Percentiles rank a stretch among this genome's conserved stretches.
These are phyloP conservation scores for Rhinichthys klamathensis DNA, from an alignment of 2,113 vertebrate species.

Conservation along the genomic window DNA sequence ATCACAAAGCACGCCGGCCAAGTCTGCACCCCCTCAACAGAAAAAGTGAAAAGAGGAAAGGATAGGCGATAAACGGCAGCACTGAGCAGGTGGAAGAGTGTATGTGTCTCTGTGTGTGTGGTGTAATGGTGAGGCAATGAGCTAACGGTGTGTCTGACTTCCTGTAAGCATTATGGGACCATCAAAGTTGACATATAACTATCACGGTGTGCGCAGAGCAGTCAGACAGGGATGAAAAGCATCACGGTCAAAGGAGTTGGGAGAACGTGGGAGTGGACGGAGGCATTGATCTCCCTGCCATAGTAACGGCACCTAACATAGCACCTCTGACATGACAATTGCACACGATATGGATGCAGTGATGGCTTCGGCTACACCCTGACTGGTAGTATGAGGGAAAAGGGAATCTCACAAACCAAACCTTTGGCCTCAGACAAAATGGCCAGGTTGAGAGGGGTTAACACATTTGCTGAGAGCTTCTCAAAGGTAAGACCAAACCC, in stretches of 20 bases:
- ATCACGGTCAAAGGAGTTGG: neutral
- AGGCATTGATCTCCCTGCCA: slow-evolving; percentile 39
- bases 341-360: slow-evolving; percentile 13
- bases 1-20: slow-evolving; percentile 28
- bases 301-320: neutral
- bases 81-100: slow-evolving; percentile 30
- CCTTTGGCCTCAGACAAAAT: slow-evolving; percentile 61
- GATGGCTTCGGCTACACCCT: neutral
- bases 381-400: slow-evolving; percentile 1
- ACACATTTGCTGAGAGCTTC: slow-evolving; percentile 67
- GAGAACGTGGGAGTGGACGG: neutral
- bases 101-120: slow-evolving; percentile 39
- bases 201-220: slow-evolving; percentile 34
- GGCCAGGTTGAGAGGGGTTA: slow-evolving; percentile 68
- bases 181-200: slow-evolving; percentile 47
- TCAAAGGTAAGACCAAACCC: slow-evolving; percentile 62
- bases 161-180: slow-evolving; percentile 52
- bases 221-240: slow-evolving; percentile 30
- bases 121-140: slow-evolving; percentile 7
- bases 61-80: slow-evolving; percentile 35
- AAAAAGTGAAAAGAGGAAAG: slow-evolving; percentile 28
- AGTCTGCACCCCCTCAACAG: slow-evolving; percentile 39
- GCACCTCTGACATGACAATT: slow-evolving; percentile 32
- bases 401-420: slow-evolving; percentile 52
- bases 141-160: slow-evolving; percentile 29